A percentile compares a stretch with the other conserved stretches of the same genome.
These are phyloP conservation scores for Sebastes jordani DNA, from an alignment of 2,797 vertebrate genomes.

Conservation along the genomic window DNA sequence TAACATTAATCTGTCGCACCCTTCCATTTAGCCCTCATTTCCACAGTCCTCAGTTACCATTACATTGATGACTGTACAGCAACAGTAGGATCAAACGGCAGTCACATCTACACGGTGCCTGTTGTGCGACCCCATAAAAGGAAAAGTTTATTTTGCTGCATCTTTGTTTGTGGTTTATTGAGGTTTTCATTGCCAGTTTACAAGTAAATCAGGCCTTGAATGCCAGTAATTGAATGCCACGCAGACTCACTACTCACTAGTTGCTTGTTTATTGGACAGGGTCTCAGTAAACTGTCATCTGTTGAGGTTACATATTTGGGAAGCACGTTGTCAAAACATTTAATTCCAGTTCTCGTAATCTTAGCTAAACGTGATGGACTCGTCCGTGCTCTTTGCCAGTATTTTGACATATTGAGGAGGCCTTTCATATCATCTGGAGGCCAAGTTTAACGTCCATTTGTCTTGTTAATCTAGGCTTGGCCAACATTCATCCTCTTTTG, in stretches of 20 bases:
- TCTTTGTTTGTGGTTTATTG: neutral
- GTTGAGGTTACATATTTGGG: constrained; percentile 31
- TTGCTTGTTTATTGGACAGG: constrained; percentile 16
- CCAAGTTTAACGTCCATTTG: neutral
- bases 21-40: neutral
- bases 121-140: neutral
- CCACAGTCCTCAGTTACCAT: neutral
- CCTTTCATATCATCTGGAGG: constrained; percentile 5
- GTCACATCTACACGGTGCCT: neutral
- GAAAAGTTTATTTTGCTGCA: neutral
- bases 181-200: constrained; percentile 2
- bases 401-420: constrained; percentile 8
- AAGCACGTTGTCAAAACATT: constrained; percentile 25
- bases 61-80: neutral
- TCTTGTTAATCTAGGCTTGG: constrained; percentile 10
- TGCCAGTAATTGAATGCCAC: neutral
- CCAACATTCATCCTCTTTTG: neutral
- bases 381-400: neutral
- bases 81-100: neutral
- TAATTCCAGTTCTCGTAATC: constrained; percentile 20
- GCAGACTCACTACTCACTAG: neutral
- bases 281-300: constrained; percentile 28
- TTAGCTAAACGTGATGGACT: neutral
- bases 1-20: neutral
- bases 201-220: neutral